Evolutionary conservation across 23 tunicate genomes (phyloP).

Genomic region (Trididemnum nubilum): DNA sequence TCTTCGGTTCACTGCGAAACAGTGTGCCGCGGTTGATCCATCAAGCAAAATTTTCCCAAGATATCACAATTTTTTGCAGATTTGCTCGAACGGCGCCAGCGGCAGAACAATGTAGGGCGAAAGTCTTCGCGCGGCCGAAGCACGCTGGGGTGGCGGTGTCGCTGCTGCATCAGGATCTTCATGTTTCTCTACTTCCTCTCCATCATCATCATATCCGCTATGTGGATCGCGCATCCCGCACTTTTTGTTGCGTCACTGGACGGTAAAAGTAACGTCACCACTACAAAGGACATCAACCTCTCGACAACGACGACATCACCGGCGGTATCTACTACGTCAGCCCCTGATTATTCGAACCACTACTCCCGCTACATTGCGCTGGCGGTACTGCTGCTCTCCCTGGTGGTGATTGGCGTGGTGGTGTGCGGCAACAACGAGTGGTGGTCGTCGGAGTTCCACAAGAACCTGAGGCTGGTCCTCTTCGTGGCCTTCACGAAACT

Average conservation of each 20-base stretch:
- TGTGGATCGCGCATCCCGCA: slow-evolving; percentile 27
- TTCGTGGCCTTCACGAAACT: slow-evolving; percentile 39
- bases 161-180: not conserved
- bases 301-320: not conserved
- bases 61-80: slow-evolving; percentile 18
- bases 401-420: slow-evolving; percentile 9
- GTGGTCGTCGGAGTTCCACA: slow-evolving; percentile 14
- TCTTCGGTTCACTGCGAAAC: too few relatives aligned
- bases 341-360: not conserved
- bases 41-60: too few relatives aligned
- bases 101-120: not conserved
- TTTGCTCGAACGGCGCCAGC: slow-evolving; percentile 33
- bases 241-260: not conserved
- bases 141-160: not conserved
- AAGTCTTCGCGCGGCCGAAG: too few relatives aligned
- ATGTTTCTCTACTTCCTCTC: not conserved
- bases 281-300: not conserved
- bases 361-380: slow-evolving; percentile 13
- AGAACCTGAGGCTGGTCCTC: slow-evolving; percentile 7
- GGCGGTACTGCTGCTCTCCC: not conserved
- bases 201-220: not conserved
- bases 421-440: slow-evolving; percentile 31
- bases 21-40: too few relatives aligned
- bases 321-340: not conserved
- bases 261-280: not conserved